Conservation (phyloP, 64 coral and sea anemone genomes). For the Anthopleura sola region DNA sequence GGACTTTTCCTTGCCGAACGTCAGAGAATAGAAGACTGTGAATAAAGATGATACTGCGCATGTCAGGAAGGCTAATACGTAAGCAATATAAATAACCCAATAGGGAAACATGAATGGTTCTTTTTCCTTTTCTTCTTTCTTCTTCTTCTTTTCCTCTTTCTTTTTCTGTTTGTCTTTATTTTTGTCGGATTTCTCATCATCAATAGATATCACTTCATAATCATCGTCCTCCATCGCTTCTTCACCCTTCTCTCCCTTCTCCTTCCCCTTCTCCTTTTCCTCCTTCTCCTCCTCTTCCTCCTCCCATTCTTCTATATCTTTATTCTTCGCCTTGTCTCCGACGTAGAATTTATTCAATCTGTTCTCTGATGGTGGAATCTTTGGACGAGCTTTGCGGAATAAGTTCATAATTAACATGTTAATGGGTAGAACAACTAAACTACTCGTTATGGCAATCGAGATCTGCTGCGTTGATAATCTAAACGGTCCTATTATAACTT, state of each 20-base stretch:
- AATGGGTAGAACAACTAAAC: slow-evolving; percentile 59
- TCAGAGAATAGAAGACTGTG: slow-evolving; percentile 63
- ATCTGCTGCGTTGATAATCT: slow-evolving; percentile 55
- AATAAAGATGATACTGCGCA: slow-evolving; percentile 38
- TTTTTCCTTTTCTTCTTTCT: background rate
- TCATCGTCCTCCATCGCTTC: background rate
- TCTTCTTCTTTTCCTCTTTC: background rate
- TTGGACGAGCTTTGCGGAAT: slow-evolving; percentile 29
- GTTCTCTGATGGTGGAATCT: background rate
- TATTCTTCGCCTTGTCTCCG: background rate
- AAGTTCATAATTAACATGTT: slow-evolving; percentile 60
- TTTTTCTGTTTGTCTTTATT: background rate
- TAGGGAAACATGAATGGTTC: slow-evolving; percentile 18
- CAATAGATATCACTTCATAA: background rate
- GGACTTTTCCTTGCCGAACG: slow-evolving; percentile 64
- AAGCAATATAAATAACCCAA: slow-evolving; percentile 67
- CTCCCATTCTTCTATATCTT: too few relatives aligned
- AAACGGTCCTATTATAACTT: slow-evolving; percentile 39
- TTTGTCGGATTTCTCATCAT: background rate
- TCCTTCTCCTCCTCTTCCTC: background rate
- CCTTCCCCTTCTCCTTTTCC: background rate
- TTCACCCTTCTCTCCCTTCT: background rate
- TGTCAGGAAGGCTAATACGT: slow-evolving; percentile 13
- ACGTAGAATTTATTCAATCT: background rate
- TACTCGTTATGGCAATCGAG: slow-evolving; percentile 50